Percentiles rank a stretch among this genome's conserved stretches.
Conservation (phyloP, 1,140 invertebrate species). For the Drosophila takahashii region DNA sequence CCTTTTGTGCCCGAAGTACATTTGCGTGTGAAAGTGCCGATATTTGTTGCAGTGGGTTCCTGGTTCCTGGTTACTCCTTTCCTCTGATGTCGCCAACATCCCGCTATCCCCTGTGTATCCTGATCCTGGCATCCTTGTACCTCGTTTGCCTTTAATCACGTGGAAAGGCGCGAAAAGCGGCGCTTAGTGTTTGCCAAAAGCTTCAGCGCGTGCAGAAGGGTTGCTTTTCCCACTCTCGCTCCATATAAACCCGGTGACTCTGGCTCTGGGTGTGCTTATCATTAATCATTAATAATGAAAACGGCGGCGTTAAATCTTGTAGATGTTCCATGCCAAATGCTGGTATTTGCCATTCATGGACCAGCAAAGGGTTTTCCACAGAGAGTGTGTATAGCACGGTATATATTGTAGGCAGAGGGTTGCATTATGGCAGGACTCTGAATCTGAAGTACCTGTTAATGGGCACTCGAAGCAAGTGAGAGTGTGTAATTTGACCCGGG, state of each 20-base stretch:
- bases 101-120: constrained; percentile 19
- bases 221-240: constrained; percentile 50
- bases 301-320: constrained; percentile 80
- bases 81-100: constrained; percentile 30
- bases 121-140: constrained; percentile 32
- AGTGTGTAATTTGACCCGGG: constrained; percentile 81
- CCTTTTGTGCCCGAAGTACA: constrained; percentile 63
- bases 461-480: constrained; percentile 71
- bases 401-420: constrained; percentile 21
- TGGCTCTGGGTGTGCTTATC: constrained; percentile 70
- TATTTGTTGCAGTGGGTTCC: constrained; percentile 52
- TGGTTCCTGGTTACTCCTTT: neutral
- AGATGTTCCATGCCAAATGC: constrained; percentile 82
- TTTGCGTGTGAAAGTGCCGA: constrained; percentile 79
- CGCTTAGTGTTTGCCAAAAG: constrained; percentile 82
- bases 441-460: constrained; percentile 84
- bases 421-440: constrained; percentile 43
- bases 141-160: constrained; percentile 79
- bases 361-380: constrained; percentile 30
- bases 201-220: constrained; percentile 65
- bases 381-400: neutral
- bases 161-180: constrained; percentile 84
- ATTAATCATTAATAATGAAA: constrained; percentile 84
- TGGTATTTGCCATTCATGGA: constrained; percentile 74
- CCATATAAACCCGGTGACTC: constrained; percentile 2